phyloP scores from a whole-genome alignment of 2,888 invertebrate species.

The Tridacna crocea region DNA sequence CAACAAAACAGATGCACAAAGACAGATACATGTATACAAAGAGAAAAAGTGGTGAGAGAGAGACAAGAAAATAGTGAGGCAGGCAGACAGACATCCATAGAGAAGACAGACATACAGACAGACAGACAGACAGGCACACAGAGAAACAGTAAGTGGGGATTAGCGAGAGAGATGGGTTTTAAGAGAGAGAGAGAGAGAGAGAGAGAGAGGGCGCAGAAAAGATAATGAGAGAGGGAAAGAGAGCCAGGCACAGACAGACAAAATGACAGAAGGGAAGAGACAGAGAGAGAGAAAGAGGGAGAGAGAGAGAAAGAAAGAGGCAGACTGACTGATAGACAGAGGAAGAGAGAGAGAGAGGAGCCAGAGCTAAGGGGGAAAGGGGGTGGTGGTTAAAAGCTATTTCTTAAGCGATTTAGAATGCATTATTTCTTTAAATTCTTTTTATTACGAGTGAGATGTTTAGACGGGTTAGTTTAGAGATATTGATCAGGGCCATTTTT shows the following conservation, averaged over 20 bases:
- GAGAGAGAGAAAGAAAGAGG: slow-evolving; percentile 8
- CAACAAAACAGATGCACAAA: no score
- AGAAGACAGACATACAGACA: neutral
- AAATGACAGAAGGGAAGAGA: neutral
- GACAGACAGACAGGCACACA: neutral
- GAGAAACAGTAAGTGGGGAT: neutral
- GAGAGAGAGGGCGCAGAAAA: neutral
- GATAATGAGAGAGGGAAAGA: neutral
- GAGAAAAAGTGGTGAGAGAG: neutral
- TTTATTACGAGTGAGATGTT: no score
- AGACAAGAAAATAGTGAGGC: neutral
- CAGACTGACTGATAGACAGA: neutral
- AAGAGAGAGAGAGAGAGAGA: neutral
- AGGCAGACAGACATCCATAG: neutral
- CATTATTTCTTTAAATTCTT: neutral
- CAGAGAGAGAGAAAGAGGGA: neutral
- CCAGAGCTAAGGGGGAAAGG: neutral
- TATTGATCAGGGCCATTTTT: no score
- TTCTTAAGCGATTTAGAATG: neutral
- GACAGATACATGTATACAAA: neutral
- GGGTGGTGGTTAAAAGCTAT: neutral
- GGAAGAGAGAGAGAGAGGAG: neutral
- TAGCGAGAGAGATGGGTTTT: neutral
- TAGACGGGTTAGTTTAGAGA: no score
- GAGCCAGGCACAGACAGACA: neutral